A percentile compares a stretch with the other conserved stretches of the same genome.
Conservation (phyloP, 23 tunicate genomes). For the Ciona savignyi region DNA sequence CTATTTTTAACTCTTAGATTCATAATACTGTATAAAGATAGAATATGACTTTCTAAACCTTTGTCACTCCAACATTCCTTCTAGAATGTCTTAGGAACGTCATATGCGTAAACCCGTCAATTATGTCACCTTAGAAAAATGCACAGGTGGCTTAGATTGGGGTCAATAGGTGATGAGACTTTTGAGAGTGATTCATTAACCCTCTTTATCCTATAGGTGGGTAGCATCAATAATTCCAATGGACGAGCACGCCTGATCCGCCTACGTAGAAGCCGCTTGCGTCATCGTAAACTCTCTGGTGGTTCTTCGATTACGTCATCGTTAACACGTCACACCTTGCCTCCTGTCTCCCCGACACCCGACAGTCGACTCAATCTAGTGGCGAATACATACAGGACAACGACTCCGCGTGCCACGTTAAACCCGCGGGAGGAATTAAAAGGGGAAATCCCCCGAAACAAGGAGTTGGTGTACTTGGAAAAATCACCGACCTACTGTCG, state of each 20-base stretch:
- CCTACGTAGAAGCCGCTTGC: constrained; percentile 36
- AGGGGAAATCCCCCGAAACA: constrained; percentile 34
- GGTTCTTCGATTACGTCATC: neutral
- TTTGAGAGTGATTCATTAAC: too few species aligned
- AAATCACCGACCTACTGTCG: constrained; percentile 59
- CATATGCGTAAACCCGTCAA: too few species aligned
- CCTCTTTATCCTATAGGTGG: constrained; percentile 24
- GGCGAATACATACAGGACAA: neutral
- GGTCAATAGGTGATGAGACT: too few species aligned
- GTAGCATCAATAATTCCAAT: constrained; percentile 38
- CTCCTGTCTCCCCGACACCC: neutral
- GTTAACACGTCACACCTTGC: neutral
- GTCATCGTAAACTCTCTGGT: constrained; percentile 6
- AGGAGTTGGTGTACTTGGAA: constrained; percentile 76
- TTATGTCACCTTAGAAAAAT: too few species aligned
- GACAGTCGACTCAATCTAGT: neutral
- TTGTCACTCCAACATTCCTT: too few species aligned
- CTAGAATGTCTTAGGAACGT: too few species aligned
- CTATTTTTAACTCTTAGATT: too few species aligned
- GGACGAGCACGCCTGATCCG: constrained; percentile 30
- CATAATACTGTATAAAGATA: too few species aligned
- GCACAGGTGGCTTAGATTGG: too few species aligned
- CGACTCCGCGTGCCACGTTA: neutral
- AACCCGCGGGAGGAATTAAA: neutral
- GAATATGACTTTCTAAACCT: too few species aligned